Evolutionary conservation across 2,797 vertebrate species (phyloP), one percentile per base, ranked within the genome.

Genomic region (Helarctos malayanus): DNA sequence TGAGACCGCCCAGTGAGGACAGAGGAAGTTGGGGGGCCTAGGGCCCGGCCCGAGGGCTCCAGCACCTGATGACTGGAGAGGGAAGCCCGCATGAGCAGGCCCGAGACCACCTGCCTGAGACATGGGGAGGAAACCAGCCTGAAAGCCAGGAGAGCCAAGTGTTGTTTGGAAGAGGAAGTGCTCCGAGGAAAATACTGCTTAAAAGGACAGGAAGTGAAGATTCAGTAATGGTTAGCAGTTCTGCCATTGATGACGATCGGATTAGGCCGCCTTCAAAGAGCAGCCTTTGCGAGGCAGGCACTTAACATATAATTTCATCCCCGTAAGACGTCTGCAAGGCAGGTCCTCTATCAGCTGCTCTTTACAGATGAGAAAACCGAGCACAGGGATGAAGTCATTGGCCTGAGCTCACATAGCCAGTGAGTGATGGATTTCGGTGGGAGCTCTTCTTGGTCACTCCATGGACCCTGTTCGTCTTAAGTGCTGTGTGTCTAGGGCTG

Each of bases 321-420:
- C 69, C 52, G 0, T n/a, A 47, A 71, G 73, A 71, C 25, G 2
- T 71, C 75, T 71, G 1, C 47, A 73, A 92, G 69, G 47, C 59
- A 45, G 32, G 29, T 68, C 63, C 68, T 87, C 8, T 38, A 21
- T 29, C 49, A 10, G 15, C 35, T 29, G 83, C 52, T 63, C 94
- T 95, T 83, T 91, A 45, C 56, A 75, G 85, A 41, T 45, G 56
- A 45, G 68, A 75, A 78, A 81, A 63, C 61, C 41, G 76, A 92
- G 15, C 61, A n/a, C 18, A 38, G 52, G 93, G 35, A 19, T 32
- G 3, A 80, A 75, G 59, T 80, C 76, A 32, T 73, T 45, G 78
- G 76, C 29, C 32, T 19, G 35, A 68, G 38, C 41, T 93, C 85
- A 63, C 89, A 78, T 57, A 23, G 14, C 38, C 73, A 47, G 49